A percentile compares a stretch with the other conserved stretches of the same genome.
These are phyloP conservation scores for Halocaridina rubra DNA, from an alignment of 2,888 invertebrate species.

Conservation along the genomic window DNA sequence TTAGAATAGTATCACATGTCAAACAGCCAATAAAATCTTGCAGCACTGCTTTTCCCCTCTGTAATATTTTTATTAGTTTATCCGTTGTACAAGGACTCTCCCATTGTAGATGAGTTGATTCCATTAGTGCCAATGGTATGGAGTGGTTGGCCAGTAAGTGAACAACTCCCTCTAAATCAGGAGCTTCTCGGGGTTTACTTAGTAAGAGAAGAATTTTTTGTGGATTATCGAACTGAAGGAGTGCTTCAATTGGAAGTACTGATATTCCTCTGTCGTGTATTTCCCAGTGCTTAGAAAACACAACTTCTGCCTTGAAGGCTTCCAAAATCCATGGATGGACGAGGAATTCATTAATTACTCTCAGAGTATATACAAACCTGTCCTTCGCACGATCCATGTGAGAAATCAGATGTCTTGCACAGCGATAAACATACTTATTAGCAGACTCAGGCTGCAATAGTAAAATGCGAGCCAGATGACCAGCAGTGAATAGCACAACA, in stretches of 20 bases:
- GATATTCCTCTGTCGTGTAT: slow-evolving; percentile 32
- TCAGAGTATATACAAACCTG: slow-evolving; percentile 37
- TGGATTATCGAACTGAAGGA: slow-evolving; percentile 6
- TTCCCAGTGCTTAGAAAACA: slow-evolving; percentile 37
- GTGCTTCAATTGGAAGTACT: background rate
- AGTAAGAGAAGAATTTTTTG: slow-evolving; percentile 26
- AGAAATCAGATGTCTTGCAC: slow-evolving; percentile 36
- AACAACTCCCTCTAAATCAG: slow-evolving; percentile 33
- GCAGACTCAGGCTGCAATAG: background rate
- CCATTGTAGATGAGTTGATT: slow-evolving; percentile 49
- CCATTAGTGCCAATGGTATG: slow-evolving; percentile 31
- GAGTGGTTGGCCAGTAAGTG: background rate
- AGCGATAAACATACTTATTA: slow-evolving; percentile 30
- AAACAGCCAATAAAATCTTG: slow-evolving; percentile 61
- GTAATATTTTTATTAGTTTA: slow-evolving; percentile 7
- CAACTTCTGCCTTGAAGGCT: slow-evolving; percentile 23
- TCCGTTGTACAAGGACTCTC: slow-evolving; percentile 18
- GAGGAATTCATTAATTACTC: slow-evolving; percentile 20
- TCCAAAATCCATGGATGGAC: background rate
- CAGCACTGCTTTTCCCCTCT: background rate
- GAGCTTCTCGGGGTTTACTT: background rate
- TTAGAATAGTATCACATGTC: background rate
- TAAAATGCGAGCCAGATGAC: slow-evolving; percentile 29
- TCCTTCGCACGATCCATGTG: slow-evolving; percentile 45
- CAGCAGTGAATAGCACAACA: slow-evolving; percentile 20